Conservation (phyloP, 2,797 vertebrate genomes). For the Pogonophryne albipinna region DNA sequence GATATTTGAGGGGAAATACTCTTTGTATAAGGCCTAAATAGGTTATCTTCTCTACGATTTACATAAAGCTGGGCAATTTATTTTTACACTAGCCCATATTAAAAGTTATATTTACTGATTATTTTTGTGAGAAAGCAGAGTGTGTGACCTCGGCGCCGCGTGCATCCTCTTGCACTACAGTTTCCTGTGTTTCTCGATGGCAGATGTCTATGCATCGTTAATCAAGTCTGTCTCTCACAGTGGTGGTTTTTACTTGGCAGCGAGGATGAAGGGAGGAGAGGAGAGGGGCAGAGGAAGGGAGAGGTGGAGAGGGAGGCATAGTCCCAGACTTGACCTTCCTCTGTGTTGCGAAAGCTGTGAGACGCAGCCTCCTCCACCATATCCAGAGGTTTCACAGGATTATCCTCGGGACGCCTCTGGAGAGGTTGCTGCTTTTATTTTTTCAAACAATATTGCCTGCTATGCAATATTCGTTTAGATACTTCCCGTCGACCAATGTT, state of each 20-base stretch:
- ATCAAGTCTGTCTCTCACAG: slow-evolving; percentile 81
- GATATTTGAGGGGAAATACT: slow-evolving; percentile 36
- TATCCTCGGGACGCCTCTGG: slow-evolving; percentile 52
- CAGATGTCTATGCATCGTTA: slow-evolving; percentile 78
- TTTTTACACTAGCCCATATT: slow-evolving; percentile 25
- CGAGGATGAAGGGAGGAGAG: slow-evolving; percentile 49
- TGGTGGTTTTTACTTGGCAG: slow-evolving; percentile 65
- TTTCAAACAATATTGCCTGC: slow-evolving; percentile 66
- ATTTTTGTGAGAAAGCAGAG: slow-evolving; percentile 43
- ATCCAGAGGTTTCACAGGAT: slow-evolving; percentile 61
- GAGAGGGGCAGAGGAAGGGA: slow-evolving; percentile 16
- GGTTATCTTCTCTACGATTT: slow-evolving; percentile 46
- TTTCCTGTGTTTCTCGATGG: slow-evolving; percentile 75
- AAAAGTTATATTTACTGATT: slow-evolving; percentile 62
- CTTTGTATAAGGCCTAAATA: slow-evolving; percentile 54
- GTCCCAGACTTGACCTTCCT: slow-evolving; percentile 79
- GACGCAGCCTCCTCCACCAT: slow-evolving; percentile 39
- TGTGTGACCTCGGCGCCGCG: slow-evolving; percentile 71
- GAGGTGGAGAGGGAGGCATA: slow-evolving; percentile 21
- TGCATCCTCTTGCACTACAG: slow-evolving; percentile 57
- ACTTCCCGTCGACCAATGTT: slow-evolving; percentile 46
- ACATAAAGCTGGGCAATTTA: slow-evolving; percentile 43
- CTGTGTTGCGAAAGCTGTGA: slow-evolving; percentile 50
- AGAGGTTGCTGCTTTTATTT: slow-evolving; percentile 61
- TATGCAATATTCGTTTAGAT: slow-evolving; percentile 70